phyloP scores from a whole-genome alignment of 2,113 vertebrate species.

The Podilymbus podiceps region DNA sequence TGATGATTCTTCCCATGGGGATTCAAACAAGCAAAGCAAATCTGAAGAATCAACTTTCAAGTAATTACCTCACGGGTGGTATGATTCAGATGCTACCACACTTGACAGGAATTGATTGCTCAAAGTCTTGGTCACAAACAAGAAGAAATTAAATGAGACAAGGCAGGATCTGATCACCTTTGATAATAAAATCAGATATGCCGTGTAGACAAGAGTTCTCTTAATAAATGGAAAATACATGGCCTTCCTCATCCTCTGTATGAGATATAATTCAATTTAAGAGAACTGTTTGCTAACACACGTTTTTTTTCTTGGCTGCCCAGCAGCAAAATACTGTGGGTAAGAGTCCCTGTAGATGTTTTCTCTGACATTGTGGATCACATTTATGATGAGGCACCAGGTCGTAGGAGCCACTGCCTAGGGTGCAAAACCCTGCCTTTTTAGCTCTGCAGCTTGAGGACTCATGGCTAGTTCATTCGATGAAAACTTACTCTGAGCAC shows the following conservation, averaged over 20 bases:
- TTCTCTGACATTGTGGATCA: neutral
- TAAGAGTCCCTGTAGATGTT: neutral
- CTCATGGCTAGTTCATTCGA: accelerated
- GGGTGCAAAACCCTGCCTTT: neutral
- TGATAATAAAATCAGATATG: neutral
- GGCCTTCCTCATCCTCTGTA: neutral
- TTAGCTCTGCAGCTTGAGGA: neutral
- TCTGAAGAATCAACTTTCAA: neutral
- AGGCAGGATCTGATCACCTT: neutral
- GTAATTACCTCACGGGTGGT: neutral
- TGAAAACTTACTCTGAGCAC: neutral
- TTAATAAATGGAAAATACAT: neutral
- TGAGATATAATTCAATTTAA: neutral
- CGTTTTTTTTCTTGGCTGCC: neutral
- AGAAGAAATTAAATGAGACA: neutral
- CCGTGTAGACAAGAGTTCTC: neutral
- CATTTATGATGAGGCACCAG: too few species aligned
- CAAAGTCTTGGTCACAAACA: neutral
- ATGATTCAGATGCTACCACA: neutral
- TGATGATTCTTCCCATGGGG: neutral
- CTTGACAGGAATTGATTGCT: neutral
- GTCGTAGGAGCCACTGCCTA: accelerated
- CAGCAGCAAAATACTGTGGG: neutral
- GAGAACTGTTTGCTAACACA: neutral
- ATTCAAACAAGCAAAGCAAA: neutral